Evolutionary conservation across 92 coral and sea anemone genomes (phyloP).

Genomic region (Pocillopora meandrina): DNA sequence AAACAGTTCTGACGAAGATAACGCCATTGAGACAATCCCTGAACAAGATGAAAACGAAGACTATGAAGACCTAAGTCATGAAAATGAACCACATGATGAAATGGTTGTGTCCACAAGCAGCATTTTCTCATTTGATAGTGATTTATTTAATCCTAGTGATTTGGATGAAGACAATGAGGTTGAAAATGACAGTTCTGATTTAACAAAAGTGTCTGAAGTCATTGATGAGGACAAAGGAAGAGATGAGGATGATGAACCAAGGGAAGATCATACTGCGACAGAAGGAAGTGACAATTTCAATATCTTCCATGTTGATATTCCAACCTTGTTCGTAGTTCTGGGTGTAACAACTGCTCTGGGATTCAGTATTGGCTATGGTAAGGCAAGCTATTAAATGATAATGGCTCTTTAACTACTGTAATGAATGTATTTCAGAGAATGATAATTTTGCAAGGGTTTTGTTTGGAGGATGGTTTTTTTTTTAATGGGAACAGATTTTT

Average conservation of each 20-base stretch:
- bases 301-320: slow-evolving; percentile 65
- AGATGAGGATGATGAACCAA: slow-evolving; percentile 17
- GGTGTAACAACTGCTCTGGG: slow-evolving; percentile 95
- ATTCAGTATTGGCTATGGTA: slow-evolving; percentile 98
- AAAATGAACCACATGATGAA: not conserved
- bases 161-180: slow-evolving; percentile 38
- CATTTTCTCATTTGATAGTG: slow-evolving; percentile 55
- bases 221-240: slow-evolving; percentile 14
- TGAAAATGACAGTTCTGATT: slow-evolving; percentile 1
- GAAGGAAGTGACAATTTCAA: not conserved
- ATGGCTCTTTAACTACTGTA: no score
- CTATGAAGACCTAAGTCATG: slow-evolving; percentile 24
- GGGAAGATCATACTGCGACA: not conserved
- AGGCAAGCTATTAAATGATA: not conserved
- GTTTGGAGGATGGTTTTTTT: no score
- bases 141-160: slow-evolving; percentile 36
- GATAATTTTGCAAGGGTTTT: no score
- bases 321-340: slow-evolving; percentile 83
- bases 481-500: no score
- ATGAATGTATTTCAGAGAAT: no score
- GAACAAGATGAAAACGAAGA: slow-evolving; percentile 41
- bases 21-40: slow-evolving; percentile 37
- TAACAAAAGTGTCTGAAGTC: slow-evolving; percentile 13
- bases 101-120: slow-evolving; percentile 15
- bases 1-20: slow-evolving; percentile 40